phyloP scores from a whole-genome alignment of 2,797 vertebrate genomes.

The Pantherophis vulpinus region DNA sequence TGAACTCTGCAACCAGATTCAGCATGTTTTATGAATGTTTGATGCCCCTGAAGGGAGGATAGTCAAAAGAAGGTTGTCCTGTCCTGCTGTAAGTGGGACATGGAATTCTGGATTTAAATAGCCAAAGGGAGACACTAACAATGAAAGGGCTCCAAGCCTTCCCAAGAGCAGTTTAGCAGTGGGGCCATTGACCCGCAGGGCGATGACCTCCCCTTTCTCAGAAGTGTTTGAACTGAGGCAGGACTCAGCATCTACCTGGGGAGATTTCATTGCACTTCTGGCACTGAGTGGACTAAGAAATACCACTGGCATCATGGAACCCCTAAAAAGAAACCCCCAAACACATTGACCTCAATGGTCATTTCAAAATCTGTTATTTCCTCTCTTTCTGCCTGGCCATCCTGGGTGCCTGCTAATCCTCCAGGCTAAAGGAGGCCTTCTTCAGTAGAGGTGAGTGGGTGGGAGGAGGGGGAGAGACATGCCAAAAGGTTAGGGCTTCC shows the following conservation, averaged over 20 bases:
- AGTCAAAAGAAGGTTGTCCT: background rate
- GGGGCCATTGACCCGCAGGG: background rate
- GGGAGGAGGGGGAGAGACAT: no score
- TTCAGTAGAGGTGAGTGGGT: background rate
- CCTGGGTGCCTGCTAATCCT: background rate
- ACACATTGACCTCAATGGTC: background rate
- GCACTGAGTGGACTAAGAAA: background rate
- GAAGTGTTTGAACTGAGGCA: background rate
- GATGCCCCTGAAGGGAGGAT: background rate
- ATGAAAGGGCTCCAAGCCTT: background rate
- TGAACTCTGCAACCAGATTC: background rate
- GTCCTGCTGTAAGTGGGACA: background rate
- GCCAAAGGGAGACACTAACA: background rate
- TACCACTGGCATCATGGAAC: background rate
- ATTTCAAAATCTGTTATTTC: background rate
- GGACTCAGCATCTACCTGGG: background rate
- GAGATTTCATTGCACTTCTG: background rate
- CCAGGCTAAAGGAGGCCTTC: background rate
- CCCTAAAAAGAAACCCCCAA: background rate
- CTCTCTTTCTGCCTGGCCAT: background rate
- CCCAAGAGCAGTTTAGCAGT: background rate
- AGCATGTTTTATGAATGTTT: background rate
- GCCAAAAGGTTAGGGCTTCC: background rate
- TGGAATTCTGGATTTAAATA: background rate
- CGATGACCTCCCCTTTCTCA: background rate